These are phyloP conservation scores for Calameuta idolon DNA, from an alignment of 2,888 invertebrate species.

Conservation along the genomic window DNA sequence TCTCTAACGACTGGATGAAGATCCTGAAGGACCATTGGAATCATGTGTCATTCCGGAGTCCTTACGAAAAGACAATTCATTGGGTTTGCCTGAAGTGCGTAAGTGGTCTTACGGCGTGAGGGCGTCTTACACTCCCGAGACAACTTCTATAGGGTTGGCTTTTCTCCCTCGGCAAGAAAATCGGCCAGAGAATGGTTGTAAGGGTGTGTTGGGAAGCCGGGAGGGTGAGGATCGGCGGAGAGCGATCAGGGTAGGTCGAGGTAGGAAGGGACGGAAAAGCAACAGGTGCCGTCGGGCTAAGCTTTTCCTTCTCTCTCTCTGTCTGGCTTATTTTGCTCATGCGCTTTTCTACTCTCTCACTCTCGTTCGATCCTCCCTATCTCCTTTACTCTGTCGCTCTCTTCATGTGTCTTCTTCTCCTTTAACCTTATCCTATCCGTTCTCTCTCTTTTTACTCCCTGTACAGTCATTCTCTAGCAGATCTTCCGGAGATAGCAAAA, in stretches of 20 bases:
- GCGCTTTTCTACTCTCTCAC: not conserved
- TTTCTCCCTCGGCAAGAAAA: constrained; percentile 3
- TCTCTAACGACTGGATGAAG: not conserved
- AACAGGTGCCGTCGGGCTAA: constrained; percentile 64
- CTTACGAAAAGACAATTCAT: constrained; percentile 14
- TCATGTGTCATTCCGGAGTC: not conserved
- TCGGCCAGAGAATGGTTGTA: constrained; percentile 12
- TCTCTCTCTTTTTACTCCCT: not conserved
- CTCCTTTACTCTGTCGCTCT: not conserved
- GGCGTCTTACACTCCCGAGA: constrained; percentile 34
- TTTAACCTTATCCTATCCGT: not conserved
- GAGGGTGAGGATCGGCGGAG: constrained; percentile 13
- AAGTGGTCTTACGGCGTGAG: constrained; percentile 35
- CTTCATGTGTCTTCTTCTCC: not conserved
- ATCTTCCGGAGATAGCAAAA: constrained; percentile 61
- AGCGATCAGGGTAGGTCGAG: constrained; percentile 20
- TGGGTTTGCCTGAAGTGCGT: constrained; percentile 12
- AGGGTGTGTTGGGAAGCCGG: constrained; percentile 12
- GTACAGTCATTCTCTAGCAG: constrained; percentile 41
- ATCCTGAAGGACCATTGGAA: not conserved
- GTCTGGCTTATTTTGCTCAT: constrained; percentile 22
- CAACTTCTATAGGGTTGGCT: constrained; percentile 11
- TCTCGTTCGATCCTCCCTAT: constrained; percentile 19
- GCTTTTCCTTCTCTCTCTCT: constrained; percentile 36
- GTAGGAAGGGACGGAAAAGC: constrained; percentile 39